Percentiles rank a stretch among this genome's conserved stretches.
phyloP scores from a whole-genome alignment of 1,140 invertebrate genomes.

The Trichomalopsis sarcophagae region DNA sequence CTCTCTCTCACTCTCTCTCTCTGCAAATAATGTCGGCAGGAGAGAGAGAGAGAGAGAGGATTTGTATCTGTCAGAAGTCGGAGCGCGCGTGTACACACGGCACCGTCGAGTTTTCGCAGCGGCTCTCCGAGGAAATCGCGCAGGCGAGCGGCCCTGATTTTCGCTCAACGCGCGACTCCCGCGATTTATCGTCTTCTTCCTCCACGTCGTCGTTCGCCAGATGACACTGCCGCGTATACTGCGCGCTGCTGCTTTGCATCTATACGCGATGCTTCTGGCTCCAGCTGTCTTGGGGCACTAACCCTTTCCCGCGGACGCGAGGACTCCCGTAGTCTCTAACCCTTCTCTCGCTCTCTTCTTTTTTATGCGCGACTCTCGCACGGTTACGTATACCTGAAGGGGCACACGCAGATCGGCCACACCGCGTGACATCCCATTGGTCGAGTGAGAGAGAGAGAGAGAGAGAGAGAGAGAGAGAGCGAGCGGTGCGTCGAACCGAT shows the following conservation, averaged over 20 bases:
- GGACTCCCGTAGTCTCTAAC: background rate
- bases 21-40: constrained; percentile 66
- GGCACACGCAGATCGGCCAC: constrained; percentile 3
- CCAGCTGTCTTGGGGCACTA: constrained; percentile 48
- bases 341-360: constrained; percentile 1
- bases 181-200: constrained; percentile 32
- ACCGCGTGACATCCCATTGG: constrained; percentile 40
- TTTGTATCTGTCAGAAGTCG: constrained; percentile 71
- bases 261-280: constrained; percentile 1
- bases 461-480: background rate
- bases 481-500: constrained; percentile 28
- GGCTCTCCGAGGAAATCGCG: constrained; percentile 45
- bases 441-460: background rate
- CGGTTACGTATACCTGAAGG: background rate
- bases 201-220: background rate
- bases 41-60: constrained; percentile 56
- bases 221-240: background rate
- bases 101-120: background rate
- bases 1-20: constrained; percentile 8
- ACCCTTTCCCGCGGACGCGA: constrained; percentile 40
- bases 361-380: background rate
- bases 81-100: constrained; percentile 51
- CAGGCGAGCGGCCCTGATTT: constrained; percentile 45
- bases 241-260: constrained; percentile 16
- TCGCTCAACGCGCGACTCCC: background rate